These are phyloP conservation scores for Parthenolecanium corni DNA, from an alignment of 2,888 invertebrate species.

Conservation along the genomic window DNA sequence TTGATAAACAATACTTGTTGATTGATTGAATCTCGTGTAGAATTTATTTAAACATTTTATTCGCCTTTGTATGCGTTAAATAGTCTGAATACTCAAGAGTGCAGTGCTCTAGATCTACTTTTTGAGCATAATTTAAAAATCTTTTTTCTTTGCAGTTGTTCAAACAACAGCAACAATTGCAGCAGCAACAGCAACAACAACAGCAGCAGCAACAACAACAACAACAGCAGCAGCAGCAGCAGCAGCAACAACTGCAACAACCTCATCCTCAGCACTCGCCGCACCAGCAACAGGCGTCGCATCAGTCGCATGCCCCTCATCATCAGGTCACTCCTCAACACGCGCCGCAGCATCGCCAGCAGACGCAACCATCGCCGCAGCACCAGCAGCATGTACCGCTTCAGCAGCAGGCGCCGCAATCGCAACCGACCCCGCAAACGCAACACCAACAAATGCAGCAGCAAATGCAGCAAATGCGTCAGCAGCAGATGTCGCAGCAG, in stretches of 20 bases:
- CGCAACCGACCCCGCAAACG: background rate
- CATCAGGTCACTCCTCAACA: too few relatives aligned
- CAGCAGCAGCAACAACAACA: conserved; percentile 1
- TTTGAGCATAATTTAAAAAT: too few relatives aligned
- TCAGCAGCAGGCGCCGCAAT: conserved; percentile 1
- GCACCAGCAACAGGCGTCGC: too few relatives aligned
- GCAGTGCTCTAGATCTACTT: too few relatives aligned
- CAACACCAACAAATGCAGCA: conserved; percentile 4
- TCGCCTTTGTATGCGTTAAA: too few relatives aligned
- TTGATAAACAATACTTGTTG: too few relatives aligned
- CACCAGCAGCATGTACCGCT: background rate
- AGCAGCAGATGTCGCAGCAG: background rate
- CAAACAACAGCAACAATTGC: background rate
- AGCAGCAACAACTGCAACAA: conserved; percentile 8
- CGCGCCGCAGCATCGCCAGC: too few relatives aligned
- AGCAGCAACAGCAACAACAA: background rate
- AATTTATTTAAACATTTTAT: too few relatives aligned
- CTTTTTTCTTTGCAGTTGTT: background rate
- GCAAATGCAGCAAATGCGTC: background rate
- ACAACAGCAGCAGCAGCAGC: background rate
- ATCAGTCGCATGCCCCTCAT: too few relatives aligned
- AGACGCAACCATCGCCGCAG: background rate
- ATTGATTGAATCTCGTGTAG: too few relatives aligned
- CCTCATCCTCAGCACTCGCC: background rate
- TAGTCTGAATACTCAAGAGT: too few relatives aligned